Base-by-base conservation (phyloP, 2,888 invertebrate species). In the Macroteleia sp. region DNA sequence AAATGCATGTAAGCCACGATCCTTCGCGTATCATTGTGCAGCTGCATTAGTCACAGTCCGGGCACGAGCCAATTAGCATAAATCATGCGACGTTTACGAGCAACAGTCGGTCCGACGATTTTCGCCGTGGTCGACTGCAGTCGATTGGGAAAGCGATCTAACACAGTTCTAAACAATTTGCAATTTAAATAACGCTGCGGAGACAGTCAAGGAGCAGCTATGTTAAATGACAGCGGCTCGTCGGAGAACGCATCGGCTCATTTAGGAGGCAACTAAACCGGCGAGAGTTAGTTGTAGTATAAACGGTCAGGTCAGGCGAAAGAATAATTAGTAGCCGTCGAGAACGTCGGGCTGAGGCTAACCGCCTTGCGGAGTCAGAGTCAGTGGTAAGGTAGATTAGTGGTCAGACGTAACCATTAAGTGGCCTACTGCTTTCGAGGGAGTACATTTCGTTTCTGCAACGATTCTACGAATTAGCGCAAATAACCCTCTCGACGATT, bases 361-460 rank as follows among this genome's bases (percentile, higher is more conserved):
- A 84, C 85, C 85, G 82, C 83, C 85, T 83, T 81, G 81, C 77
- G 83, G 83, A 83, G 81, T 79, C 77, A 75, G 81, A 85, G 84
- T 81, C 74, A 82, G 85, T 83, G 83, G 85, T 83, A 85, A 84
- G 85, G 85, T 84, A 85, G 84, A 87, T 86, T 87, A 87, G 86
- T 83, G 87, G 88, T 87, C 80, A 84, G 85, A 84, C 84, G 82
- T 82, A 82, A 85, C 85, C 86, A 85, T 87, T 87, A 87, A 86
- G 84, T 85, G 84, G 82, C 83, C 80, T 64, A 62, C 64, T 78
- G 69, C 52, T 66, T 78, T 66, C 32, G 46, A 70, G 78, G 66
- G 59, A 74, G 59, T 70, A 66, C 70, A 42, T 74, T 74, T 78
- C 70, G 70, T 78, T 70, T 64, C 46, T 36, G 46, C 32, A 12